Conservation (phyloP, 2,888 invertebrate species). For the Timema cristinae region DNA sequence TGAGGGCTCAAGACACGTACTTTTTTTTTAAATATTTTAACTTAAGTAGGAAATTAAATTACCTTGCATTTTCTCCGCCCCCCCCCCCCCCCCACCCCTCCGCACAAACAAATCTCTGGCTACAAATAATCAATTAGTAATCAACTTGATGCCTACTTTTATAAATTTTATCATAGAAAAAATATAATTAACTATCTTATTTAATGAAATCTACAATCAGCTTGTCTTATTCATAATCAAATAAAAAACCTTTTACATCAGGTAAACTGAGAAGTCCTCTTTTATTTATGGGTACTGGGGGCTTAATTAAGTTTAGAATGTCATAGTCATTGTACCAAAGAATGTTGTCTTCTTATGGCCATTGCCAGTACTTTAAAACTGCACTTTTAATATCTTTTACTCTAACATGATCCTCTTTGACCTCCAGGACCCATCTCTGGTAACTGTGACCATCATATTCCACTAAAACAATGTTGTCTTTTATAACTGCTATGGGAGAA, state of each 20-base stretch:
- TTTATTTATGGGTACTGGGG: not conserved
- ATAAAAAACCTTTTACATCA: conserved; percentile 6
- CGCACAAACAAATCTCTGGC: not conserved
- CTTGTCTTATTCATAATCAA: not conserved
- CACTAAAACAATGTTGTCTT: conserved; percentile 1
- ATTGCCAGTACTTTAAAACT: not conserved
- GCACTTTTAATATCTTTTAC: conserved; percentile 1
- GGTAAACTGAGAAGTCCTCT: not conserved
- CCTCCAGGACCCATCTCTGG: not conserved
- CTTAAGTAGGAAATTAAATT: not conserved
- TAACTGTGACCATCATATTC: conserved; percentile 6
- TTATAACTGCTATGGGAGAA: not conserved
- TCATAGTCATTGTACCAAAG: not conserved
- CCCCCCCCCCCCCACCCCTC: too few species aligned
- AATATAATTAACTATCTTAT: not conserved
- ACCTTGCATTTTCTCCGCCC: not conserved
- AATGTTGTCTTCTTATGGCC: not conserved
- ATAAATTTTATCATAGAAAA: not conserved
- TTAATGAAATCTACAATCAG: not conserved
- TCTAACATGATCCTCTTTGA: not conserved
- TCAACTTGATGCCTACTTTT: not conserved
- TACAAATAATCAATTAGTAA: not conserved
- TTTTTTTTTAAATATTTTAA: not conserved
- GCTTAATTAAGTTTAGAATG: not conserved
- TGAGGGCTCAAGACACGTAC: not conserved